These are phyloP conservation scores for Hyperoplus immaculatus DNA, from an alignment of 2,797 vertebrate species.

Conservation along the genomic window DNA sequence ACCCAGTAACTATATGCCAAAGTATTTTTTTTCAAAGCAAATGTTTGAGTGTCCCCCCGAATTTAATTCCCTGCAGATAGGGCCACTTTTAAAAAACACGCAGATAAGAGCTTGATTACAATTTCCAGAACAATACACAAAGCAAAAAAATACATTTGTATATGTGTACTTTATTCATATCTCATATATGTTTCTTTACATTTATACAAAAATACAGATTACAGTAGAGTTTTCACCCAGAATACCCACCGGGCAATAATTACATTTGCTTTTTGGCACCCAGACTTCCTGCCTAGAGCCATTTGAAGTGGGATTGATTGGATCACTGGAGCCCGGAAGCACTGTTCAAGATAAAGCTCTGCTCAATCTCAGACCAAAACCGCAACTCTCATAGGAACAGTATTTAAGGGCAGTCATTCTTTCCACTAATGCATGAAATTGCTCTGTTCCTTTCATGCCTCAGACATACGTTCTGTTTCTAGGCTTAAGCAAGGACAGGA, in stretches of 20 bases:
- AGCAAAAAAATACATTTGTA: slow-evolving; percentile 62
- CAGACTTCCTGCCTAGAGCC: slow-evolving; percentile 84
- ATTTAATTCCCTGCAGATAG: not conserved
- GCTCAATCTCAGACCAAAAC: slow-evolving; percentile 37
- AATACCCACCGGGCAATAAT: slow-evolving; percentile 81
- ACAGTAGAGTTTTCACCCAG: slow-evolving; percentile 87
- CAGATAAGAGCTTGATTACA: not conserved
- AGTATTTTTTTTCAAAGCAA: not conserved
- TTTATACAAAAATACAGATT: slow-evolving; percentile 90
- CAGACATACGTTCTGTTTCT: slow-evolving; percentile 48
- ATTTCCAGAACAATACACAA: not conserved
- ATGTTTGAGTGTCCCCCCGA: not conserved
- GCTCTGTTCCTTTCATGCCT: slow-evolving; percentile 43
- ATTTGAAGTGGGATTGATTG: slow-evolving; percentile 53
- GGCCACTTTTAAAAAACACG: not conserved
- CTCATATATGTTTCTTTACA: slow-evolving; percentile 88
- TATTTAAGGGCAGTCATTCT: slow-evolving; percentile 54
- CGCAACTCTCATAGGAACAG: slow-evolving; percentile 54
- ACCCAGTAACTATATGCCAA: not conserved
- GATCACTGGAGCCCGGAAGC: slow-evolving; percentile 57
- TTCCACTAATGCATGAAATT: slow-evolving; percentile 51
- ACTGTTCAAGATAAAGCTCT: slow-evolving; percentile 52
- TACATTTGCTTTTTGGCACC: slow-evolving; percentile 85
- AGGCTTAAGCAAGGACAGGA: slow-evolving; percentile 74
- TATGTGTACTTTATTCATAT: slow-evolving; percentile 88